Evolutionary conservation across 2,888 invertebrate genomes (phyloP).

Genomic region (Myopa tessellatipennis): DNA sequence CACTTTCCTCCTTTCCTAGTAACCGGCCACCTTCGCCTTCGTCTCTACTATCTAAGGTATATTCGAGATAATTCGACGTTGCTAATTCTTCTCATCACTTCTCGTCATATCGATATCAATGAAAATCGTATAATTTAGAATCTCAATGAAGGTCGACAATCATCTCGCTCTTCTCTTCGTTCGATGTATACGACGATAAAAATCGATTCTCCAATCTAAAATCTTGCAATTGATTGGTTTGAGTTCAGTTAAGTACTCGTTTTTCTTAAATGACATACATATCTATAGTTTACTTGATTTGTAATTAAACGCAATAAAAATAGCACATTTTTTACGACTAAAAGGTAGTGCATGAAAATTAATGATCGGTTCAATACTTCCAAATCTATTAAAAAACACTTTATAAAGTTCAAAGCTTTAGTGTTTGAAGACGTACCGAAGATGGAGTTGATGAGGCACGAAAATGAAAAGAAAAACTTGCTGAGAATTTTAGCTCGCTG

Average conservation of each 20-base stretch:
- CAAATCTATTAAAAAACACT: background rate
- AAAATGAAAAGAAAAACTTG: background rate
- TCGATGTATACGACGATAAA: no score
- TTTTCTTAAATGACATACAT: background rate
- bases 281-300: background rate
- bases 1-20: no score
- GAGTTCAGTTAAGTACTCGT: slow-evolving; percentile 2
- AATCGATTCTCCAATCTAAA: background rate
- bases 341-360: background rate
- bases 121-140: no score
- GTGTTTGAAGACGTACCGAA: background rate
- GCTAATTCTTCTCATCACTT: no score
- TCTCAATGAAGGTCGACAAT: no score
- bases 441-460: background rate
- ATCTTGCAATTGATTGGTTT: background rate
- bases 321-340: background rate
- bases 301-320: background rate
- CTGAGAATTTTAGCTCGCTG: no score
- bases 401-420: slow-evolving; percentile 15
- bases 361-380: background rate
- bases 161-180: no score
- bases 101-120: no score
- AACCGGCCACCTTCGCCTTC: no score
- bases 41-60: no score
- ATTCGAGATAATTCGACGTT: no score